Percentiles rank a stretch among this genome's conserved stretches.
Conservation (phyloP, 2,888 invertebrate genomes). For the Allophyes oxyacanthae region DNA sequence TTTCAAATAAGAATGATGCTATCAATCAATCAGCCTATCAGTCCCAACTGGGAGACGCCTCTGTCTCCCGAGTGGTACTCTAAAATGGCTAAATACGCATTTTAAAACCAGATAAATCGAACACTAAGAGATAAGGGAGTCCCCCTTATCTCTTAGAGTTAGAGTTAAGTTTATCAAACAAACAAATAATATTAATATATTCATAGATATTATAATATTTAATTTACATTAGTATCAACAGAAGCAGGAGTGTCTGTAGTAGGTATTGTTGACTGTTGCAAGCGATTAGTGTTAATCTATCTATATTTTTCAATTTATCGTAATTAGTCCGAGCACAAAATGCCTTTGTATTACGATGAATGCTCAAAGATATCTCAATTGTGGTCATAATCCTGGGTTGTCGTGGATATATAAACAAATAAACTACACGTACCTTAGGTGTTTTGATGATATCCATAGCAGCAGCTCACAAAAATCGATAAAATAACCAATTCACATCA, state of each 20-base stretch:
- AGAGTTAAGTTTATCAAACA: constrained; percentile 30
- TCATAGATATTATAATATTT: background rate
- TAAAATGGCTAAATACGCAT: constrained; percentile 6
- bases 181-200: constrained; percentile 6
- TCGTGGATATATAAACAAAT: background rate
- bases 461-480: constrained; percentile 74
- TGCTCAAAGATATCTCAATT: background rate
- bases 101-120: constrained; percentile 8
- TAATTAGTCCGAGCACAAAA: background rate
- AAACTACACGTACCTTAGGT: constrained; percentile 76
- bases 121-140: constrained; percentile 27
- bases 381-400: background rate
- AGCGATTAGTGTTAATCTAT: background rate
- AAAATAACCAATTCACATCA: constrained; percentile 67
- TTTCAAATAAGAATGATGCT: background rate
- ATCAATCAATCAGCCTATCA: too few species aligned
- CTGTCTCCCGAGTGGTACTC: too few species aligned
- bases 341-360: background rate
- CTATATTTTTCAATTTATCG: background rate
- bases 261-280: background rate
- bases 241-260: background rate
- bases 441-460: constrained; percentile 84
- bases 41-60: too few species aligned
- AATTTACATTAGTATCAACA: background rate
- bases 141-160: too few species aligned